Percentiles rank a stretch among this genome's conserved stretches.
These are phyloP conservation scores for Drosophila hamatofila DNA, from an alignment of 2,888 invertebrate species.

Conservation along the genomic window DNA sequence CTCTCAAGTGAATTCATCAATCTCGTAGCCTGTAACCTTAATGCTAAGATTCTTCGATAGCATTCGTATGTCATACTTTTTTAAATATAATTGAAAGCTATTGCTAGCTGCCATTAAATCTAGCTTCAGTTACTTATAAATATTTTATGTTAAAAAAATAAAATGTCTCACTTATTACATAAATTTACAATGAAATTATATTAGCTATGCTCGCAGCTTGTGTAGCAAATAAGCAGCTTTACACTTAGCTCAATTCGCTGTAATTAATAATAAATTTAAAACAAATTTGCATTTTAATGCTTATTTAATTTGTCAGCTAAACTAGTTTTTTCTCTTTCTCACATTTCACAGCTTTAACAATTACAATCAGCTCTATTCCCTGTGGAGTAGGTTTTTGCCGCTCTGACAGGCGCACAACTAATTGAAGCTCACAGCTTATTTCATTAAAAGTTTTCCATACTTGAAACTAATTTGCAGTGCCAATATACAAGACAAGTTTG, in stretches of 20 bases:
- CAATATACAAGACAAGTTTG: constrained; percentile 42
- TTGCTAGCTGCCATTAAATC: no score
- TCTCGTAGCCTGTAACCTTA: no score
- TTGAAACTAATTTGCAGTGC: constrained; percentile 54
- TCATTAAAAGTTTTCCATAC: constrained; percentile 52
- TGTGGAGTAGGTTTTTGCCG: neutral
- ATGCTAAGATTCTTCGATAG: no score
- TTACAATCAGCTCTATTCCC: constrained; percentile 8
- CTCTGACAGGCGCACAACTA: constrained; percentile 10
- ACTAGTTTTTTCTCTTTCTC: constrained; percentile 9
- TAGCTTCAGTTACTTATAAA: no score
- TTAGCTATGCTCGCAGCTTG: no score
- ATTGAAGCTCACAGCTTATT: constrained; percentile 22
- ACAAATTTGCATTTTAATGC: constrained; percentile 18
- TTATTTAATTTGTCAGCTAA: constrained; percentile 15
- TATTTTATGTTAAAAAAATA: no score
- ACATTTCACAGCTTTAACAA: constrained; percentile 11
- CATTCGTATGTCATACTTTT: no score
- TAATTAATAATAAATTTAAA: constrained; percentile 7
- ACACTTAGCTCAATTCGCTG: neutral
- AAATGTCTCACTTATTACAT: neutral
- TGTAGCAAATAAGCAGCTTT: neutral
- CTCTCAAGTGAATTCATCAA: no score
- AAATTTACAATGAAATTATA: neutral
- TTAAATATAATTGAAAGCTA: no score